These are phyloP conservation scores for Mythimna ferrago DNA, from an alignment of 2,888 invertebrate species.

Conservation along the genomic window DNA sequence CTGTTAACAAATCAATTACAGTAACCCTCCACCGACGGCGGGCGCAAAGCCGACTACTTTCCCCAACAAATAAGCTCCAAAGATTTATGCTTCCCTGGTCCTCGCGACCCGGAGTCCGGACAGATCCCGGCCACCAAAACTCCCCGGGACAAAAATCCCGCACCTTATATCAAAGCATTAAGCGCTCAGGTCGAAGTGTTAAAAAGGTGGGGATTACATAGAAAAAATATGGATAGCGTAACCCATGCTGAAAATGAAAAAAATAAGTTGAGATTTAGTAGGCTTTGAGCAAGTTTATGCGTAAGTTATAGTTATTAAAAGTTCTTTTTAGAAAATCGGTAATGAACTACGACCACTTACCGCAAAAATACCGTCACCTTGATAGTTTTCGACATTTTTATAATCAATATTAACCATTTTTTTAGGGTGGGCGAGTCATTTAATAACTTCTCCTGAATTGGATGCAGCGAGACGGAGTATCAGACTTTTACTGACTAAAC, in stretches of 20 bases:
- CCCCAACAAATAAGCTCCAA: conserved; percentile 75
- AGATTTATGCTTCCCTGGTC: conserved; percentile 72
- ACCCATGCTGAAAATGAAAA: conserved; percentile 30
- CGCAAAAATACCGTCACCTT: background rate
- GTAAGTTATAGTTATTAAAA: conserved; percentile 29
- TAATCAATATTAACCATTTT: too few relatives aligned
- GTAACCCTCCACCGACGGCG: conserved; percentile 51
- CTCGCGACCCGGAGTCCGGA: conserved; percentile 45
- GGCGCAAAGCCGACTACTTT: conserved; percentile 68
- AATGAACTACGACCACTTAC: background rate
- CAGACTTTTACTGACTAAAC: too few relatives aligned
- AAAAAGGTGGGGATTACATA: conserved; percentile 52
- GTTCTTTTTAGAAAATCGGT: background rate
- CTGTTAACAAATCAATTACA: conserved; percentile 71
- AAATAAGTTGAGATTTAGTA: conserved; percentile 37
- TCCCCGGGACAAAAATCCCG: conserved; percentile 69
- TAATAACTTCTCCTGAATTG: too few relatives aligned
- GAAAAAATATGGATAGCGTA: conserved; percentile 40
- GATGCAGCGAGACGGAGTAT: too few relatives aligned
- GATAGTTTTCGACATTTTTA: background rate
- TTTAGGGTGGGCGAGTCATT: too few relatives aligned
- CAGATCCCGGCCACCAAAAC: conserved; percentile 56
- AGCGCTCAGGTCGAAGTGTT: conserved; percentile 65
- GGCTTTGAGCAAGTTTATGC: conserved; percentile 8
- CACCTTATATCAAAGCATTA: conserved; percentile 76